These are phyloP conservation scores for Chaetophractus vellerosus DNA, from an alignment of 2,797 vertebrate species.

Conservation along the genomic window DNA sequence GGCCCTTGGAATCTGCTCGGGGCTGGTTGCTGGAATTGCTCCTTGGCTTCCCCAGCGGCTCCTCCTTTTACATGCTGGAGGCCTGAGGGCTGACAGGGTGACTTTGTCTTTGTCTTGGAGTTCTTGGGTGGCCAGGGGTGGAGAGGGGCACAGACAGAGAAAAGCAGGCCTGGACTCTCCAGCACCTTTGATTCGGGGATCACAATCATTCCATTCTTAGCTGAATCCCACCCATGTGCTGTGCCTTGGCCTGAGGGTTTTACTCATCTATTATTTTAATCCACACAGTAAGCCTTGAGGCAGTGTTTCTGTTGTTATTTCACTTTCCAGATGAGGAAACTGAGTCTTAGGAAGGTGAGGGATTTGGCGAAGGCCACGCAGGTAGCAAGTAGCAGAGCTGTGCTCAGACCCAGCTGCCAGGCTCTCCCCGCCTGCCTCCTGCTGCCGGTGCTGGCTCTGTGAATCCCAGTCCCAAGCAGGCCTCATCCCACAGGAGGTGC, in stretches of 20 bases:
- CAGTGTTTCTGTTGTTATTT: neutral
- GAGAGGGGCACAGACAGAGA: neutral
- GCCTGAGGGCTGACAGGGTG: neutral
- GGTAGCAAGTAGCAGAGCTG: neutral
- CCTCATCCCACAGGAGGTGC: neutral
- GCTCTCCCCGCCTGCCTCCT: neutral
- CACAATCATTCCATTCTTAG: neutral
- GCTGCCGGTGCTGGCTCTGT: neutral
- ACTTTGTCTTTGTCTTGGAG: conserved; percentile 18
- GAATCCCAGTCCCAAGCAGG: neutral
- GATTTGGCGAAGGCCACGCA: neutral
- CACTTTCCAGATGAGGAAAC: conserved; percentile 24
- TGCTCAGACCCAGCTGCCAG: neutral
- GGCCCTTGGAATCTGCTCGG: conserved; percentile 35
- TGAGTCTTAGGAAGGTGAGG: conserved; percentile 5
- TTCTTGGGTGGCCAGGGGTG: neutral
- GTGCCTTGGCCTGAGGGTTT: neutral
- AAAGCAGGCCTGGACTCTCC: neutral
- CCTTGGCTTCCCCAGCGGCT: neutral
- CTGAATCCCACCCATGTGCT: neutral
- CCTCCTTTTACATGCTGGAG: neutral
- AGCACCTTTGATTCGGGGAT: neutral
- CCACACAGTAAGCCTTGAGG: neutral
- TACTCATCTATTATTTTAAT: neutral
- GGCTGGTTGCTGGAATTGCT: neutral